A percentile compares a stretch with the other conserved stretches of the same genome.
These are phyloP conservation scores for Noctua fimbriata DNA, from an alignment of 2,888 invertebrate genomes.

Conservation along the genomic window DNA sequence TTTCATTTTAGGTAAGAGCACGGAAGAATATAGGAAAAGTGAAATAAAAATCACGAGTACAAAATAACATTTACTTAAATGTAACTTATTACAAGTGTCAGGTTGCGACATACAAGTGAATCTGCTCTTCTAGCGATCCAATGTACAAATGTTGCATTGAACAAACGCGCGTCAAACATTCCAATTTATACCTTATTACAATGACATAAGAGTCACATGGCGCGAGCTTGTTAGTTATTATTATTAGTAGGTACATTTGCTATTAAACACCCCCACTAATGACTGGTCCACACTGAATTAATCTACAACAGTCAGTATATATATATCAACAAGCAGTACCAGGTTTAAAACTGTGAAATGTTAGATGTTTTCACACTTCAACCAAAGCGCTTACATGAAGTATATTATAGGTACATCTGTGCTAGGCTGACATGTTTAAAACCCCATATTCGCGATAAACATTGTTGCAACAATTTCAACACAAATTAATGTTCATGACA, in stretches of 20 bases:
- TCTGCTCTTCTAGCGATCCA: slow-evolving; percentile 49
- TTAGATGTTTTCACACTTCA: neutral
- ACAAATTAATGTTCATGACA: neutral
- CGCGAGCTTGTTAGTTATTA: neutral
- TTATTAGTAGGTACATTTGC: too few species aligned
- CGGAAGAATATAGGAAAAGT: neutral
- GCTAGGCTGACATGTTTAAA: neutral
- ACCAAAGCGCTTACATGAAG: neutral
- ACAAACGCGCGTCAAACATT: slow-evolving; percentile 1
- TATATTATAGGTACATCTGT: neutral
- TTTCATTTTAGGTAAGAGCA: neutral
- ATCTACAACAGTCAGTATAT: neutral
- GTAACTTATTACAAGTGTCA: slow-evolving; percentile 63
- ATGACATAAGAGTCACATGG: neutral
- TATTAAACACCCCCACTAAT: neutral
- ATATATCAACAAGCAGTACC: too few species aligned
- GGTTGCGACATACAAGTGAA: slow-evolving; percentile 54
- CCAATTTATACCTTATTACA: slow-evolving; percentile 1
- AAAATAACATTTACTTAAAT: slow-evolving; percentile 75
- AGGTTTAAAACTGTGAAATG: neutral
- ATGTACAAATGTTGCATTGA: neutral
- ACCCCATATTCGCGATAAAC: neutral
- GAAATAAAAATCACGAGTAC: slow-evolving; percentile 65
- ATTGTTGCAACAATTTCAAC: neutral
- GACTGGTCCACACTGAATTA: slow-evolving; percentile 17